These are phyloP conservation scores for Crocallis elinguaria DNA, from an alignment of 2,888 invertebrate genomes.

Conservation along the genomic window DNA sequence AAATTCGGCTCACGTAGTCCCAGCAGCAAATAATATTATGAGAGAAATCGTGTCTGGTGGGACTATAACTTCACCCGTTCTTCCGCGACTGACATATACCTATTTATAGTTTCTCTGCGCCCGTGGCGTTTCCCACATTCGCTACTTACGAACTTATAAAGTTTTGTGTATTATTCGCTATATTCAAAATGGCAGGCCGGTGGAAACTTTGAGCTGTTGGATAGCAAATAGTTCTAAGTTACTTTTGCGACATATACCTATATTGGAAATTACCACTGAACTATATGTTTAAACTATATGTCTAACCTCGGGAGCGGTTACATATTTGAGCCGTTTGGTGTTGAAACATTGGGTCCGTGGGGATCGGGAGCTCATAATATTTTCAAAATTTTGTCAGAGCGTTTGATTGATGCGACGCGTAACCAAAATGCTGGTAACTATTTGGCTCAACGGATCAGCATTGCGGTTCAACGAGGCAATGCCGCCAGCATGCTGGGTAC, in stretches of 20 bases:
- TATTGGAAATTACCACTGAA: background rate
- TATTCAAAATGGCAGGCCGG: conserved; percentile 16
- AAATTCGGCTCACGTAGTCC: conserved; percentile 67
- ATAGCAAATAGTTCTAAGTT: conserved; percentile 2
- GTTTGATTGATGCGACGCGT: too few species aligned
- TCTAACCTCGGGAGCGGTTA: too few species aligned
- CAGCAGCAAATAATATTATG: conserved; percentile 75
- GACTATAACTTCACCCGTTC: conserved; percentile 61
- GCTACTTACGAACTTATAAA: conserved; percentile 29
- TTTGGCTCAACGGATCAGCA: too few species aligned
- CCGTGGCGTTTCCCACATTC: conserved; percentile 25
- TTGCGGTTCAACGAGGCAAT: too few species aligned
- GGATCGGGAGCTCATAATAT: too few species aligned
- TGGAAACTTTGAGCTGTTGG: conserved; percentile 3
- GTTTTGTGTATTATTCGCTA: conserved; percentile 20
- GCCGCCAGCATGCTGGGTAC: too few species aligned
- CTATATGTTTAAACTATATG: too few species aligned
- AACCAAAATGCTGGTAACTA: too few species aligned
- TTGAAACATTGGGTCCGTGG: too few species aligned
- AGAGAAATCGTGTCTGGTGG: conserved; percentile 68
- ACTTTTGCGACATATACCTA: background rate
- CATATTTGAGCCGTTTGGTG: too few species aligned
- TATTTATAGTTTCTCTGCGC: conserved; percentile 33
- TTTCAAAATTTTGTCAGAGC: too few species aligned
- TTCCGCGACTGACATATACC: conserved; percentile 27